A percentile compares a stretch with the other conserved stretches of the same genome.
Conservation (phyloP, 2,888 invertebrate genomes). For the Herminia tarsipennalis region DNA sequence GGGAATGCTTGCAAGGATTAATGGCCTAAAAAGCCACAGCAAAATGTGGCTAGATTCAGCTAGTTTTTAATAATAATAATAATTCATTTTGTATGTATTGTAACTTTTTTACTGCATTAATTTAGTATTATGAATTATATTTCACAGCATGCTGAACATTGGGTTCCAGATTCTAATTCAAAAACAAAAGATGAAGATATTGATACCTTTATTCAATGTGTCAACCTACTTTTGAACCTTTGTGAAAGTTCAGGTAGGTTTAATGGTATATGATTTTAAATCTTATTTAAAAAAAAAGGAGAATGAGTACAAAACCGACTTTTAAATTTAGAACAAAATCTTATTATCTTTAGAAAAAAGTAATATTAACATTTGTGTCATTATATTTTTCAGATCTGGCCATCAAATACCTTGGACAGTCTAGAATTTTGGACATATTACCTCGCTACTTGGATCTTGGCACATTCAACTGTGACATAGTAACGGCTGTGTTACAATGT, state of each 20-base stretch:
- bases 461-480: constrained; percentile 84
- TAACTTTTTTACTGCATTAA: constrained; percentile 2
- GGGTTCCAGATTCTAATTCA: constrained; percentile 76
- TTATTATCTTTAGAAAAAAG: no score
- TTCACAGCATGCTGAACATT: constrained; percentile 77
- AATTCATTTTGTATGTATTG: background rate
- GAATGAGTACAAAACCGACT: no score
- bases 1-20: no score
- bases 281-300: no score
- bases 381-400: constrained; percentile 79
- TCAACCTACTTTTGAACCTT: constrained; percentile 89
- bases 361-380: background rate
- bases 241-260: constrained; percentile 87
- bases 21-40: no score
- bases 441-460: constrained; percentile 86
- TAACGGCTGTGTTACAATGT: constrained; percentile 87
- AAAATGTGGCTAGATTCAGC: no score
- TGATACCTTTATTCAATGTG: constrained; percentile 88
- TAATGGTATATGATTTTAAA: background rate
- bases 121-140: constrained; percentile 5
- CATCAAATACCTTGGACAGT: constrained; percentile 87
- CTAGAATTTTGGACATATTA: constrained; percentile 86
- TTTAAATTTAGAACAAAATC: no score
- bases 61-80: background rate
- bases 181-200: constrained; percentile 83